Evolutionary conservation across 2,888 invertebrate species (phyloP).

Genomic region (Eupeodes luniger): DNA sequence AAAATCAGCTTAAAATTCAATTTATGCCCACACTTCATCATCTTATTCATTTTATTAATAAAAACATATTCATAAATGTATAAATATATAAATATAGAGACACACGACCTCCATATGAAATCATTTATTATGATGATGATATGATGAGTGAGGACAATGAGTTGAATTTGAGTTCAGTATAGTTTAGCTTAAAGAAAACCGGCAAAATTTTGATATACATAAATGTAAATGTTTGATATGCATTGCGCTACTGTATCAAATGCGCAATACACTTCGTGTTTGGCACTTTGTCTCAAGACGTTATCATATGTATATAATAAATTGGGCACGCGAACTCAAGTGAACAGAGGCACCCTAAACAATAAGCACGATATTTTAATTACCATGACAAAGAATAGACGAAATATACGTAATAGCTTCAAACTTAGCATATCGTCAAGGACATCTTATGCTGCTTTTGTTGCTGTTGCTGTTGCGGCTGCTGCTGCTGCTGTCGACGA

Average conservation of each 20-base stretch:
- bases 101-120: conserved; percentile 37
- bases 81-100: conserved; percentile 8
- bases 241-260: conserved; percentile 27
- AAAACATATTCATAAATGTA: background rate
- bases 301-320: background rate
- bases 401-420: conserved; percentile 17
- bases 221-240: background rate
- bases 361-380: conserved; percentile 62
- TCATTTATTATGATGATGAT: conserved; percentile 17
- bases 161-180: background rate
- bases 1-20: conserved; percentile 61
- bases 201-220: conserved; percentile 15
- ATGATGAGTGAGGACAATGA: conserved; percentile 26
- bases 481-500: background rate
- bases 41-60: no score
- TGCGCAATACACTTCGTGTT: conserved; percentile 31
- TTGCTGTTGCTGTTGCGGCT: background rate
- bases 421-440: conserved; percentile 61
- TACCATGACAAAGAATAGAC: conserved; percentile 65
- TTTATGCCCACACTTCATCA: conserved; percentile 43
- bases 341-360: conserved; percentile 33
- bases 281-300: conserved; percentile 31
- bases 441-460: conserved; percentile 32
- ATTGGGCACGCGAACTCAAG: conserved; percentile 52
- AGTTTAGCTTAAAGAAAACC: conserved; percentile 19